Base-by-base conservation (phyloP, 2,888 invertebrate species). In the Macropis europaea region DNA sequence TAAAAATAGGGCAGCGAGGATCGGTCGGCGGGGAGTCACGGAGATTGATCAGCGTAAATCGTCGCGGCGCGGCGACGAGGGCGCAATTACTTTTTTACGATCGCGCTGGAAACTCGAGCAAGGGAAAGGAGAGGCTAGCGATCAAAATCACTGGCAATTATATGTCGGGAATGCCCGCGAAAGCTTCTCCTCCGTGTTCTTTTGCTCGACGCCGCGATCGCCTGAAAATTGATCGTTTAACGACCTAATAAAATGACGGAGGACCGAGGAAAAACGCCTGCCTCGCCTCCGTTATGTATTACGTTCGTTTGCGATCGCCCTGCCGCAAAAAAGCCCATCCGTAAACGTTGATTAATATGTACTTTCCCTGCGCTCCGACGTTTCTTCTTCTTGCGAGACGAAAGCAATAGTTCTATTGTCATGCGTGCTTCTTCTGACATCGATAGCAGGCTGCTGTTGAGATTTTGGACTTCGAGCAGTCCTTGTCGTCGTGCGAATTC, bases 111-210 rank as follows among this genome's bases (percentile, higher is more conserved):
- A 68, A 70, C 66, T 48, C 68, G 77, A 70, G 66, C 73, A 64
- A 69, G 73, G 70, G 76, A 60, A 72, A 77, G 79, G 78, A 53
- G 54, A 36, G 79, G 84, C 84, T 79, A 60, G 82, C 81, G 82
- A 83, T 85, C 86, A 84, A 87, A 86, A 87, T 87, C 83, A 77
- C 63, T 81, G 78, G 84, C 84, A 87, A 88, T 87, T 84, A 66
- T 57, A 85, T 84, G 77, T 47, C 38, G 75, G 84, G 86, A 86
- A 87, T 86, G 82, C 62, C 40, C 48, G 56, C 42, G 47, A 53
- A 36, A 38, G 56, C 43, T 34, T 68, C 40, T 61, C 43, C 19
- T 40, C 53, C 47, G 57, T 32, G 24, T 62, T 57, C 42, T 52
- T 64, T 70, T 34, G 34, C 26, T 17, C 13, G 22, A 19, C 53